Evolutionary conservation across 2,888 invertebrate species (phyloP).

Genomic region (Liopterus haemorrhoidalis): DNA sequence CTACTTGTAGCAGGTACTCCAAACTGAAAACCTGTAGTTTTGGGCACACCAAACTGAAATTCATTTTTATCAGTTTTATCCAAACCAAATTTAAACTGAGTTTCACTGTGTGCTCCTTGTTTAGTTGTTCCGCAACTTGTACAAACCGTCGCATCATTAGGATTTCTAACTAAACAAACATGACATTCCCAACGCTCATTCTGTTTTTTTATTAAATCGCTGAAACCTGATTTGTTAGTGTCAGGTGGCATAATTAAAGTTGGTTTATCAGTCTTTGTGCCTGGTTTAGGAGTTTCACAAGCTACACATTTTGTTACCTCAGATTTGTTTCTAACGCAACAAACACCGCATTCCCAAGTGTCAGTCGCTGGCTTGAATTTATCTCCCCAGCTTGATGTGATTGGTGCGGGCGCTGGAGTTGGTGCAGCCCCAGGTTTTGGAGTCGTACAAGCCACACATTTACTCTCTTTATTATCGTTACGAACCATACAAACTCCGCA

Average conservation of each 20-base stretch:
- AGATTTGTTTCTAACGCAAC: constrained; percentile 52
- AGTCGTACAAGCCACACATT: constrained; percentile 53
- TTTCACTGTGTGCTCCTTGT: constrained; percentile 41
- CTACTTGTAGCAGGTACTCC: constrained; percentile 36
- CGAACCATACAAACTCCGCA: constrained; percentile 54
- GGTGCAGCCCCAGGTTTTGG: constrained; percentile 42
- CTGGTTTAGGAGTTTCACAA: constrained; percentile 49
- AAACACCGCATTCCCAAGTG: constrained; percentile 53
- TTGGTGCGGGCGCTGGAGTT: constrained; percentile 1
- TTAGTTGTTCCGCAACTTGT: constrained; percentile 54
- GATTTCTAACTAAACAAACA: constrained; percentile 57
- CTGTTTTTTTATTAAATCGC: constrained; percentile 33
- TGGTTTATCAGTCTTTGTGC: constrained; percentile 25
- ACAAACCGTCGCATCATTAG: constrained; percentile 47
- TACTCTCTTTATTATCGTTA: constrained; percentile 46
- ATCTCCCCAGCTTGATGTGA: constrained; percentile 36
- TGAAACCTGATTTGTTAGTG: constrained; percentile 23
- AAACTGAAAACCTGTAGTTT: constrained; percentile 42
- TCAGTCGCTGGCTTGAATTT: constrained; percentile 48
- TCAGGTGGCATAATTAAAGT: constrained; percentile 16
- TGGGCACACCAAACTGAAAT: constrained; percentile 19
- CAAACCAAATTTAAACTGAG: constrained; percentile 49
- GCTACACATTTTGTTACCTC: constrained; percentile 49
- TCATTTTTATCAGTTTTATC: constrained; percentile 41
- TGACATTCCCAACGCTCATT: constrained; percentile 53